A percentile compares a stretch with the other conserved stretches of the same genome.
phyloP scores from a whole-genome alignment of 92 coral and sea anemone species.

The Phenganax marumi region DNA sequence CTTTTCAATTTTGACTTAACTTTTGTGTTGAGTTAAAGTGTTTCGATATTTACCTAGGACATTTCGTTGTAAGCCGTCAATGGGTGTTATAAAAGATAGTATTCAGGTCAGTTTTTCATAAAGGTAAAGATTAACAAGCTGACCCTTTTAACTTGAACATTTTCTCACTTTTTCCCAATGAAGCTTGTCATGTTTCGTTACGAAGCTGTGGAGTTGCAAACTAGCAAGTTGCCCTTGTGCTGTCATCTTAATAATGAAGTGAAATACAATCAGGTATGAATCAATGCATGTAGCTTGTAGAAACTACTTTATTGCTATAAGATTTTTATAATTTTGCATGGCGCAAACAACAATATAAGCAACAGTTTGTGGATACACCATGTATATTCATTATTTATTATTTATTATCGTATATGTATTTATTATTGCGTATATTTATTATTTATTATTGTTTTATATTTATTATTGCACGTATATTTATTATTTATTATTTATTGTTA shows the following conservation, averaged over 20 bases:
- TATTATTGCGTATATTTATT: too few species aligned
- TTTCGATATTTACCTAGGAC: conserved; percentile 49
- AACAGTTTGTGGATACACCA: too few species aligned
- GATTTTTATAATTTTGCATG: too few species aligned
- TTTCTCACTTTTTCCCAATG: neutral
- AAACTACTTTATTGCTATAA: too few species aligned
- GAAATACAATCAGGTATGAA: conserved; percentile 74
- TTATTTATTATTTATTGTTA: too few species aligned
- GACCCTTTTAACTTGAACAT: neutral
- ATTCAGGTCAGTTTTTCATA: conserved; percentile 61
- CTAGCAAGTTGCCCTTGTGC: conserved; percentile 60
- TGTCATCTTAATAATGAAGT: conserved; percentile 86
- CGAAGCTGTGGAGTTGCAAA: conserved; percentile 71
- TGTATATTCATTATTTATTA: too few species aligned
- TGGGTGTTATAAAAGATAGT: conserved; percentile 75
- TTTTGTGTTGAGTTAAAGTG: neutral
- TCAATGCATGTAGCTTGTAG: too few species aligned
- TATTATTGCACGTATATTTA: too few species aligned
- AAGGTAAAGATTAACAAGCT: neutral
- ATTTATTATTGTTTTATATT: too few species aligned
- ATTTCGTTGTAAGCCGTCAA: conserved; percentile 77
- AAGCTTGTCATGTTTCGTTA: conserved; percentile 83
- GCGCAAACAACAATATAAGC: too few species aligned
- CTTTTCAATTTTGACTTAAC: neutral
- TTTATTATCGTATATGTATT: too few species aligned